These are phyloP conservation scores for Phengaris arion DNA, from an alignment of 2,888 invertebrate genomes.

Conservation along the genomic window DNA sequence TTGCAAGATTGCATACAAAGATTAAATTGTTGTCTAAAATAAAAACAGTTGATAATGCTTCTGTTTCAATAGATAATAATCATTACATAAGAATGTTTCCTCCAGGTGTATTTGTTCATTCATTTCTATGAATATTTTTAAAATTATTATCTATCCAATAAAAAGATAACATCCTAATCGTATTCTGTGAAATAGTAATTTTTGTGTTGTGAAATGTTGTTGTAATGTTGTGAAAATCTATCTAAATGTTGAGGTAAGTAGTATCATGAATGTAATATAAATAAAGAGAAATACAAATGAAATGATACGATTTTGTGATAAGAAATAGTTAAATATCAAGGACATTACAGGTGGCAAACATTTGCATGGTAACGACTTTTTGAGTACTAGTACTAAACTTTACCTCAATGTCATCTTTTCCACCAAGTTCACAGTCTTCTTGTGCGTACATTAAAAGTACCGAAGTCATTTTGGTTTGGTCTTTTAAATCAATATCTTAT, in stretches of 20 bases:
- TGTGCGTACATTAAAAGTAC: conserved; percentile 82
- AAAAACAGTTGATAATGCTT: too few species aligned
- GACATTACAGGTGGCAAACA: conserved; percentile 35
- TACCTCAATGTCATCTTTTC: conserved; percentile 79
- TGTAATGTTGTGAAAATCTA: background rate
- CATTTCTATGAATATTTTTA: background rate
- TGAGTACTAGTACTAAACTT: conserved; percentile 32
- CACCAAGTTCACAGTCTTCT: conserved; percentile 83
- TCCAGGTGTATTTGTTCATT: too few species aligned
- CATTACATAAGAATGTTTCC: background rate
- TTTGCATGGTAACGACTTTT: conserved; percentile 13
- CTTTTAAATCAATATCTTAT: background rate
- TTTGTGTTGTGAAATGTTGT: background rate
- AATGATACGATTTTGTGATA: conserved; percentile 1
- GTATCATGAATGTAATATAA: background rate
- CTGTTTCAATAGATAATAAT: too few species aligned
- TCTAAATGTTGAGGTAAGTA: background rate
- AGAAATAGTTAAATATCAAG: conserved; percentile 32
- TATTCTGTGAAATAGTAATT: background rate
- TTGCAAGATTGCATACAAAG: too few species aligned
- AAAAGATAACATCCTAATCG: background rate
- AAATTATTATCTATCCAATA: background rate
- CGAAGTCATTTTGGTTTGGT: conserved; percentile 59
- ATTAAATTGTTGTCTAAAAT: too few species aligned
- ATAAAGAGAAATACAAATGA: background rate